phyloP scores from a whole-genome alignment of 2,113 vertebrate genomes.

The Otis tarda region DNA sequence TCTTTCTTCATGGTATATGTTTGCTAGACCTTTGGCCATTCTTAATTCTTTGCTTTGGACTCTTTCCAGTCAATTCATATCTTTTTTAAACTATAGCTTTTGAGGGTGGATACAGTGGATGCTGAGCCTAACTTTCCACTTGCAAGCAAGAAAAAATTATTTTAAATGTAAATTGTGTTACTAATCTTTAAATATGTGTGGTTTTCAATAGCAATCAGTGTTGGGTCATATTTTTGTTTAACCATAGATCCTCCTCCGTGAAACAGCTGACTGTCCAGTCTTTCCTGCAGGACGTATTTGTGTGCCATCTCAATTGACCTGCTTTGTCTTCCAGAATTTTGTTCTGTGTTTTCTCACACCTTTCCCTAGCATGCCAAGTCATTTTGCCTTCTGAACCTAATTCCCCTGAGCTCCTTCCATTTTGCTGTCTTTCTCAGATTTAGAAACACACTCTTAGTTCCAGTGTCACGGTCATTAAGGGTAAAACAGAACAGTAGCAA shows the following conservation, averaged over 20 bases:
- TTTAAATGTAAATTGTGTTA: background rate
- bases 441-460: background rate
- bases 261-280: background rate
- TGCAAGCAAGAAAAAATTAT: background rate
- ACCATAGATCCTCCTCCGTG: background rate
- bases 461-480: background rate
- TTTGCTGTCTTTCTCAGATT: background rate
- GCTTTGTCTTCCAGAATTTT: background rate
- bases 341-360: background rate
- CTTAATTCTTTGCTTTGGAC: background rate
- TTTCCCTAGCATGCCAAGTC: background rate
- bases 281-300: background rate
- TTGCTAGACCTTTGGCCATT: background rate
- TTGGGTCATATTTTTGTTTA: background rate
- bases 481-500: background rate
- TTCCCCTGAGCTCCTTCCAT: background rate
- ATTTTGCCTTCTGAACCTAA: background rate
- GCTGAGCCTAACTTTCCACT: background rate
- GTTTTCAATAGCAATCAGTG: background rate
- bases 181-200: background rate
- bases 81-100: background rate
- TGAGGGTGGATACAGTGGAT: background rate
- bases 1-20: background rate
- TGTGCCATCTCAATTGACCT: background rate
- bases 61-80: background rate